These are phyloP conservation scores for Ammodytes marinus DNA, from an alignment of 2,113 vertebrate species.

Conservation along the genomic window DNA sequence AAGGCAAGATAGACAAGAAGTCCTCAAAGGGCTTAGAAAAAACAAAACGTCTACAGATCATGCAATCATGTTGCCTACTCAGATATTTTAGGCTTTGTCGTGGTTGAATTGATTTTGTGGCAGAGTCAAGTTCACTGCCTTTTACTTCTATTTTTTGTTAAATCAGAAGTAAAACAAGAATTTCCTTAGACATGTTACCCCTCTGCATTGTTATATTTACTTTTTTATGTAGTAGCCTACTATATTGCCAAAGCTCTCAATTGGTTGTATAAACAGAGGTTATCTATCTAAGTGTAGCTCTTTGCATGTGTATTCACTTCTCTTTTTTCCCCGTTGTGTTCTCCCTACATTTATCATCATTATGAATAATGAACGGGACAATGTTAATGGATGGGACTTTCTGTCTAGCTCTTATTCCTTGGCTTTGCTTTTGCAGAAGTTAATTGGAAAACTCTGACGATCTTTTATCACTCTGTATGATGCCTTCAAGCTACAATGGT, in stretches of 20 bases:
- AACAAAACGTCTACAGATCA: background rate
- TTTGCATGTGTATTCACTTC: too few relatives aligned
- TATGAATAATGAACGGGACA: slow-evolving; percentile 52
- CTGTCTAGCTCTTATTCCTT: slow-evolving; percentile 50
- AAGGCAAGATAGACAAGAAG: background rate
- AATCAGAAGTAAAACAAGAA: too few relatives aligned
- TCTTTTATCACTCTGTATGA: slow-evolving; percentile 63
- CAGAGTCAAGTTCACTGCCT: background rate
- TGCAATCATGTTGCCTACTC: background rate
- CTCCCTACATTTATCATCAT: slow-evolving; percentile 29
- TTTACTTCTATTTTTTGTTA: background rate
- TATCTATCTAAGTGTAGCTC: background rate
- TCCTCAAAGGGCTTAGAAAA: background rate
- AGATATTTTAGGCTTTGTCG: slow-evolving; percentile 1
- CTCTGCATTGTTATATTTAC: too few relatives aligned
- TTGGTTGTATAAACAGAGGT: too few relatives aligned
- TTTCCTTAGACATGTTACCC: too few relatives aligned
- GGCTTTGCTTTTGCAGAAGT: slow-evolving; percentile 54
- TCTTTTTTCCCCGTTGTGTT: background rate
- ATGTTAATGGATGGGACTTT: slow-evolving; percentile 59
- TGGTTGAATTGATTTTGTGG: slow-evolving; percentile 28
- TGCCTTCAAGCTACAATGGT: slow-evolving; percentile 48
- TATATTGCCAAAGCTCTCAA: too few relatives aligned
- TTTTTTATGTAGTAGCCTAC: too few relatives aligned
- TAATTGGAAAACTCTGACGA: slow-evolving; percentile 70